Evolutionary conservation across 1,140 invertebrate genomes (phyloP).

Genomic region (Dermatophagoides farinae): DNA sequence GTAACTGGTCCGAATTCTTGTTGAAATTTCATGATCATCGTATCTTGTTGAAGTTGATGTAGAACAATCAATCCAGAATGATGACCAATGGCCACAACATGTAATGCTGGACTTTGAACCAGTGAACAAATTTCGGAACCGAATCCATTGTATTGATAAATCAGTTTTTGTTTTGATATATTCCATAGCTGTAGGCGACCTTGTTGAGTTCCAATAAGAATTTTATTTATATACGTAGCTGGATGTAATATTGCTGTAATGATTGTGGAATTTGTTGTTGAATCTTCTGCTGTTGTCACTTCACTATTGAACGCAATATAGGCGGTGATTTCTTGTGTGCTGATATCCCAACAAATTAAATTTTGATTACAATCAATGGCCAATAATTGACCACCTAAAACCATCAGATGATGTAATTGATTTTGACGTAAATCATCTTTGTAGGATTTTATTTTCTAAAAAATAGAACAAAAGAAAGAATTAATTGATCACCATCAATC

Average conservation of each 20-base stretch:
- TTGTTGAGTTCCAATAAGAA: slow-evolving; percentile 72
- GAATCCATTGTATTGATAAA: slow-evolving; percentile 52
- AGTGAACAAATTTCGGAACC: slow-evolving; percentile 46
- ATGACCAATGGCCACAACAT: slow-evolving; percentile 71
- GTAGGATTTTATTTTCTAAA: slow-evolving; percentile 48
- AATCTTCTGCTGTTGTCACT: neutral
- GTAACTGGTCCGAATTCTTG: slow-evolving; percentile 85
- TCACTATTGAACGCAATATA: slow-evolving; percentile 31
- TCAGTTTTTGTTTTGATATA: slow-evolving; percentile 47
- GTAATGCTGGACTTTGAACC: slow-evolving; percentile 53
- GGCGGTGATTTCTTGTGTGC: slow-evolving; percentile 24
- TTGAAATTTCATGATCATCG: slow-evolving; percentile 57
- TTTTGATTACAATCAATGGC: slow-evolving; percentile 56
- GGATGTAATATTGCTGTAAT: slow-evolving; percentile 47
- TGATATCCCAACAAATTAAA: slow-evolving; percentile 67
- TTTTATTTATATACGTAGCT: slow-evolving; percentile 78
- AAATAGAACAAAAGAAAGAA: slow-evolving; percentile 1
- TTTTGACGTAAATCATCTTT: slow-evolving; percentile 40
- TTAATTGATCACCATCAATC: neutral
- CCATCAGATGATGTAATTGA: slow-evolving; percentile 48
- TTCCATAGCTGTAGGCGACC: slow-evolving; percentile 79
- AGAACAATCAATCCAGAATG: slow-evolving; percentile 57
- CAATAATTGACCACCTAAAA: slow-evolving; percentile 65
- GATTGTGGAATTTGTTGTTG: neutral
- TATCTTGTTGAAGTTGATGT: slow-evolving; percentile 69